Evolutionary conservation across 1,140 invertebrate genomes (phyloP).

Genomic region (Pogonus chalceus): DNA sequence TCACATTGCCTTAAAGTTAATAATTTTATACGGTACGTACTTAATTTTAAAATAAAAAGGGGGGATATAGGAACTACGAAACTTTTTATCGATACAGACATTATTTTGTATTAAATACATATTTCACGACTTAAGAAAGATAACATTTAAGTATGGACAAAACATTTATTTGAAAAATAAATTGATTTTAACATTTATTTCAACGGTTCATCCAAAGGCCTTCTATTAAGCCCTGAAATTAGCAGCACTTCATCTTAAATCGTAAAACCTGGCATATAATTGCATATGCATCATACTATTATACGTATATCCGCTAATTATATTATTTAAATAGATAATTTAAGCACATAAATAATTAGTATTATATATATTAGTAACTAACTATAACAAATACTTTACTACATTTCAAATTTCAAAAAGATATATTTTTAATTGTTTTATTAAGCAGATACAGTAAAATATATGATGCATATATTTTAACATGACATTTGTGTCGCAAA

Average conservation of each 20-base stretch:
- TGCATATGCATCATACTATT: too few relatives aligned
- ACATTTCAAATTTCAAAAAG: too few relatives aligned
- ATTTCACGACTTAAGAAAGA: constrained; percentile 13
- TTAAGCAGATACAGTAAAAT: too few relatives aligned
- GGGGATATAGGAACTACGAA: constrained; percentile 16
- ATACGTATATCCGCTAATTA: too few relatives aligned
- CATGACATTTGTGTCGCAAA: constrained; percentile 6
- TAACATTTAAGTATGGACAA: constrained; percentile 13
- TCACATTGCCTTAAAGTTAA: constrained; percentile 8
- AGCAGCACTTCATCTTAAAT: background rate
- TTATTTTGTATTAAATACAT: too few relatives aligned
- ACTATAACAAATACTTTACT: too few relatives aligned
- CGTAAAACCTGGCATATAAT: background rate
- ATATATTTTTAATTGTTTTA: too few relatives aligned
- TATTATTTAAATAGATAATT: too few relatives aligned
- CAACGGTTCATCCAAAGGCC: too few relatives aligned
- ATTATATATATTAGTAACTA: too few relatives aligned
- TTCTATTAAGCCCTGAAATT: background rate
- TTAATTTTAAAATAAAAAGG: constrained; percentile 10
- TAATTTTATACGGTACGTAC: constrained; percentile 8
- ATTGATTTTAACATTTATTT: constrained; percentile 4
- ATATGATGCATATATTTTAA: too few relatives aligned
- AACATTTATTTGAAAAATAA: constrained; percentile 11
- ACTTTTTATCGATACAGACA: constrained; percentile 3
- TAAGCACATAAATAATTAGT: too few relatives aligned